phyloP scores from a whole-genome alignment of 2,888 invertebrate genomes.

The Drosophila pseudotalamancana region DNA sequence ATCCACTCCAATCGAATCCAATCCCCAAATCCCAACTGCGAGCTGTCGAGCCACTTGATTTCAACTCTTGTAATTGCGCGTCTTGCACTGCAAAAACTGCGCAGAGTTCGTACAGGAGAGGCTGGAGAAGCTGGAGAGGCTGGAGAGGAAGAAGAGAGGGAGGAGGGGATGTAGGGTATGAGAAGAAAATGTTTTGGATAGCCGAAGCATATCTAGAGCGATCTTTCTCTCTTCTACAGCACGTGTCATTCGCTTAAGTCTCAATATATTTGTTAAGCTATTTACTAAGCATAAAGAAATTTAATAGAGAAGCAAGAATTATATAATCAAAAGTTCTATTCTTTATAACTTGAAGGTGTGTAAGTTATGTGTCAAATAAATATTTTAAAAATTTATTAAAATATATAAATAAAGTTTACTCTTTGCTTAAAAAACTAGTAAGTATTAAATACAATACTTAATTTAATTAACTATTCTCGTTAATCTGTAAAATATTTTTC shows the following conservation, averaged over 20 bases:
- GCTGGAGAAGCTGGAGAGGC: not conserved
- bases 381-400: too few species aligned
- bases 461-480: too few species aligned
- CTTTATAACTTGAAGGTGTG: too few species aligned
- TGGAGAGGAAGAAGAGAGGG: not conserved
- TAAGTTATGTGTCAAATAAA: too few species aligned
- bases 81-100: conserved; percentile 42
- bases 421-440: too few species aligned
- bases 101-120: not conserved
- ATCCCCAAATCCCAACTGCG: conserved; percentile 31
- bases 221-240: conserved; percentile 27
- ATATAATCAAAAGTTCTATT: too few species aligned
- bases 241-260: not conserved
- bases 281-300: too few species aligned
- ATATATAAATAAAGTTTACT: too few species aligned
- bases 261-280: fast-evolving
- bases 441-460: too few species aligned
- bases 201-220: conserved; percentile 6
- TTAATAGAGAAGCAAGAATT: too few species aligned
- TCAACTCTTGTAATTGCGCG: conserved; percentile 69
- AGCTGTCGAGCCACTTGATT: conserved; percentile 70
- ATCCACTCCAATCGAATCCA: conserved; percentile 13
- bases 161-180: not conserved
- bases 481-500: too few species aligned
- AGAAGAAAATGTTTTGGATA: conserved; percentile 1